phyloP scores from a whole-genome alignment of 2,113 vertebrate species.

The Antigone vipio region DNA sequence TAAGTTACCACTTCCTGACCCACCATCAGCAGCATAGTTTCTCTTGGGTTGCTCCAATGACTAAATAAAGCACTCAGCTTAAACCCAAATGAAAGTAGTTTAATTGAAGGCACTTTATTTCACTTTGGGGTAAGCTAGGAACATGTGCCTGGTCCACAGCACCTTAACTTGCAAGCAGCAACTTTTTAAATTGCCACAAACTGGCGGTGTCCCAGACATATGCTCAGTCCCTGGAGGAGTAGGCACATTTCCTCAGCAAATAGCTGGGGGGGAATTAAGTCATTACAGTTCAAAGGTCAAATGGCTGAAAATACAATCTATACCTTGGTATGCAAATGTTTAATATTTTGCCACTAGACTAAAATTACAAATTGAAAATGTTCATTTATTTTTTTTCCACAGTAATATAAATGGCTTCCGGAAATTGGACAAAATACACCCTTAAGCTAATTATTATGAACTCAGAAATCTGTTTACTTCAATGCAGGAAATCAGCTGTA shows the following conservation, averaged over 20 bases:
- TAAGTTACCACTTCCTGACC: not conserved
- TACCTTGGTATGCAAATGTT: not conserved
- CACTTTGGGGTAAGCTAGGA: not conserved
- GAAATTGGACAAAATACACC: not conserved
- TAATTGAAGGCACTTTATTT: not conserved
- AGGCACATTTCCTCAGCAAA: not conserved
- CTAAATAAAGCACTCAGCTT: not conserved
- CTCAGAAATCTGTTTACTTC: not conserved
- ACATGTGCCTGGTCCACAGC: not conserved
- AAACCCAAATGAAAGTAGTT: not conserved
- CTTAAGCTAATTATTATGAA: not conserved
- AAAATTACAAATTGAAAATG: not conserved
- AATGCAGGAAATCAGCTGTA: not conserved
- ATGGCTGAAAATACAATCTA: not conserved
- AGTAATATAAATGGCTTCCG: not conserved
- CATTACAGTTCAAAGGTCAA: not conserved
- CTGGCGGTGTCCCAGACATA: not conserved
- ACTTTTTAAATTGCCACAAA: not conserved
- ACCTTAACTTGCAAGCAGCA: not conserved
- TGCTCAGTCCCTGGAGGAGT: not conserved
- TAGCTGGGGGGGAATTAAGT: not conserved
- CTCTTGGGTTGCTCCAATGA: not conserved
- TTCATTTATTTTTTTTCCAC: not conserved
- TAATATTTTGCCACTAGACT: not conserved
- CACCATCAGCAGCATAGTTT: not conserved